Evolutionary conservation across 2,888 invertebrate species (phyloP).

Genomic region (Mayetiola destructor): DNA sequence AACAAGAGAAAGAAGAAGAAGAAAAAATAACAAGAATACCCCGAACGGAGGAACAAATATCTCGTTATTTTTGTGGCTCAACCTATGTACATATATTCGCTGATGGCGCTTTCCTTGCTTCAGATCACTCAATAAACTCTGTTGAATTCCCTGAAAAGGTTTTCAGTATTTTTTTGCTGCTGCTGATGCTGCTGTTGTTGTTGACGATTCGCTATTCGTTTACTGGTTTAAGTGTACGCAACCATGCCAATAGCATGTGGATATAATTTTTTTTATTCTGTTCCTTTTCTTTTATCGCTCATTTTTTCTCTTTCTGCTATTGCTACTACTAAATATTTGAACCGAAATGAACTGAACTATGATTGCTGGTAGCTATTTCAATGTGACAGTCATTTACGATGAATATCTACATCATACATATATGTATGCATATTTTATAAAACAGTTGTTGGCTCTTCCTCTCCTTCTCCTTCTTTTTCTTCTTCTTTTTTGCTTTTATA

Average conservation of each 20-base stretch:
- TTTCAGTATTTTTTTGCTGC: background rate
- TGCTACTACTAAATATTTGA: too few relatives aligned
- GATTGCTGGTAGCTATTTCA: conserved; percentile 6
- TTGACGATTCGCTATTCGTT: conserved; percentile 10
- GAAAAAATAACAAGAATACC: too few relatives aligned
- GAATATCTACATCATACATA: too few relatives aligned
- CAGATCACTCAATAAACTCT: background rate
- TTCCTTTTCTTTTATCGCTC: too few relatives aligned
- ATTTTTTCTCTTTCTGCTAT: too few relatives aligned
- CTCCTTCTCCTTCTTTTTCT: background rate
- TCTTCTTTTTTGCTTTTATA: background rate
- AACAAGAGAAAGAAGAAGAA: too few relatives aligned
- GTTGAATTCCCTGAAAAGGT: background rate
- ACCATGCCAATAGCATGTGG: background rate
- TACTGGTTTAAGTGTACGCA: background rate
- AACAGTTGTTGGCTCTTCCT: background rate
- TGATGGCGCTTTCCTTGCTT: background rate
- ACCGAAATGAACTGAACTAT: conserved; percentile 9
- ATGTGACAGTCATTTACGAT: background rate
- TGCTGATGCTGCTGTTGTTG: background rate
- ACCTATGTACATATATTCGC: background rate
- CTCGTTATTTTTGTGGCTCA: background rate
- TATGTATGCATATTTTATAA: too few relatives aligned
- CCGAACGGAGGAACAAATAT: conserved; percentile 9
- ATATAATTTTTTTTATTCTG: background rate